Evolutionary conservation across 2,888 invertebrate genomes (phyloP).

Genomic region (Athrips mouffetella): DNA sequence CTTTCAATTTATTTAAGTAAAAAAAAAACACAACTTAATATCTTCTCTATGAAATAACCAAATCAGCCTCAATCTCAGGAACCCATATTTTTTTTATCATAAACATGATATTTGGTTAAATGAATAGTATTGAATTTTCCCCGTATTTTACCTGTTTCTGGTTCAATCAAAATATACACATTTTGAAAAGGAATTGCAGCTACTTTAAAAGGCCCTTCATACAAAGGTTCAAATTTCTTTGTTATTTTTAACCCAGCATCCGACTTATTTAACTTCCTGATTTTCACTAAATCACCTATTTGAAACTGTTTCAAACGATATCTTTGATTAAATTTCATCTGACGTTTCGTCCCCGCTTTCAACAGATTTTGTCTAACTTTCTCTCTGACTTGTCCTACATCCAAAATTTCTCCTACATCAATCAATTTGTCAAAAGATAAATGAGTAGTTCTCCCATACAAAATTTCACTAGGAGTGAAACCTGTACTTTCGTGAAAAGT

Average conservation of each 20-base stretch:
- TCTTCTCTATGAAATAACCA: too few relatives aligned
- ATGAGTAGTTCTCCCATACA: conserved; percentile 8
- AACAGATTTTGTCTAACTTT: conserved; percentile 14
- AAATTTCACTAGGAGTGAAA: conserved; percentile 22
- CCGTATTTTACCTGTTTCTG: not conserved
- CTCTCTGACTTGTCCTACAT: conserved; percentile 1
- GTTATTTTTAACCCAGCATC: too few relatives aligned
- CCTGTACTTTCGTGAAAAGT: conserved; percentile 23
- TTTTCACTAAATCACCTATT: conserved; percentile 23
- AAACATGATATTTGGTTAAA: too few relatives aligned
- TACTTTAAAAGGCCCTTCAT: too few relatives aligned
- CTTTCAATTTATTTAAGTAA: too few relatives aligned
- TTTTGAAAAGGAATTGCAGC: not conserved
- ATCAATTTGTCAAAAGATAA: conserved; percentile 17
- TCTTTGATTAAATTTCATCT: conserved; percentile 11
- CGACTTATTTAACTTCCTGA: too few relatives aligned
- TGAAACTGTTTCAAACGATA: too few relatives aligned
- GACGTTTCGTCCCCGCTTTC: conserved; percentile 3
- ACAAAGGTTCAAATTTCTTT: too few relatives aligned
- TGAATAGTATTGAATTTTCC: too few relatives aligned
- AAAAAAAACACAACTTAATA: too few relatives aligned
- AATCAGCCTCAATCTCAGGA: too few relatives aligned
- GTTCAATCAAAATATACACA: not conserved
- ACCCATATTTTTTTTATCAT: too few relatives aligned
- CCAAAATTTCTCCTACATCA: not conserved